phyloP scores from a whole-genome alignment of 2,888 invertebrate genomes.

The Protula sp. region DNA sequence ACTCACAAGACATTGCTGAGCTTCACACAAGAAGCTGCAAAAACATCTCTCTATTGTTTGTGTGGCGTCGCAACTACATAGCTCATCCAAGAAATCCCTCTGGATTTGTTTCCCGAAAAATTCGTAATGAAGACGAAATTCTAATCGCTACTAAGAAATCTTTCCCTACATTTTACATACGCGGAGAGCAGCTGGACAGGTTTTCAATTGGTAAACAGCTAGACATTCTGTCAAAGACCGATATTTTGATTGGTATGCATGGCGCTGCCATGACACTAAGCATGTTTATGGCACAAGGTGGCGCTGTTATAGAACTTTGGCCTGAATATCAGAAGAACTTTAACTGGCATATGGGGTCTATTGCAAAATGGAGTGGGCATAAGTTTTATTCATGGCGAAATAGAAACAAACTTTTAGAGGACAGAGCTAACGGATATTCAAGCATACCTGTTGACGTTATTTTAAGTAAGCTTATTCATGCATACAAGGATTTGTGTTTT shows the following conservation, averaged over 20 bases:
- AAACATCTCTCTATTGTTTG: conserved; percentile 6
- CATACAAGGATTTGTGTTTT: too few species aligned
- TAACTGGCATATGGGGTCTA: background rate
- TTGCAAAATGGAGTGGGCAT: background rate
- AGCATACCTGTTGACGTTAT: too few species aligned
- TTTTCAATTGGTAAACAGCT: conserved; percentile 11
- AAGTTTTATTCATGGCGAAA: too few species aligned
- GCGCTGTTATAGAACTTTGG: background rate
- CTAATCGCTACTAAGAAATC: background rate
- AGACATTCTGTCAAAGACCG: conserved; percentile 5
- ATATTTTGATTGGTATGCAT: conserved; percentile 20
- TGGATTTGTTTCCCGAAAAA: conserved; percentile 14
- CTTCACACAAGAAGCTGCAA: background rate
- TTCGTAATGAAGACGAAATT: conserved; percentile 14
- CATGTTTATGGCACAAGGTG: background rate
- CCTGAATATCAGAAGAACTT: background rate
- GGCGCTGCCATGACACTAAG: conserved; percentile 10
- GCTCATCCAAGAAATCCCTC: conserved; percentile 22
- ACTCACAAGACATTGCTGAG: background rate
- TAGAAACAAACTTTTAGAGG: too few species aligned
- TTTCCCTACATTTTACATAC: background rate
- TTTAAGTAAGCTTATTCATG: too few species aligned
- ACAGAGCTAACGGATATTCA: too few species aligned
- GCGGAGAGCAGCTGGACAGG: background rate
- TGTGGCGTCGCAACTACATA: conserved; percentile 16